These are phyloP conservation scores for Megalops atlanticus DNA, from an alignment of 2,113 vertebrate species.

Conservation along the genomic window DNA sequence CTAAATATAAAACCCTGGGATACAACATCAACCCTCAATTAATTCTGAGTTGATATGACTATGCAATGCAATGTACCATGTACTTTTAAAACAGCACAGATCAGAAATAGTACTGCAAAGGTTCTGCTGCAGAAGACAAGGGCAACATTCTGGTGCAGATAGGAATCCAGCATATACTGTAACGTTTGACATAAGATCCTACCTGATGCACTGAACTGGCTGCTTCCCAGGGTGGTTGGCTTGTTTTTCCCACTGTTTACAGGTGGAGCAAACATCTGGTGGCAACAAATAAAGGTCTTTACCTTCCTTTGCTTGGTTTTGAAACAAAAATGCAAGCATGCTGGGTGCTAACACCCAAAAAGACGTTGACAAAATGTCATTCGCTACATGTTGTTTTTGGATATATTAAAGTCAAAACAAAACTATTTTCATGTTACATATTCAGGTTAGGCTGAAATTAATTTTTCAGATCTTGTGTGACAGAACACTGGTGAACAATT, in stretches of 20 bases:
- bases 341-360: not conserved
- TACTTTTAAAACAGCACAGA: not conserved
- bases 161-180: slow-evolving; percentile 5
- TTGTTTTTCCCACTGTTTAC: slow-evolving; percentile 94
- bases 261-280: slow-evolving; percentile 98
- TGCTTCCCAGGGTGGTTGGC: slow-evolving; percentile 94
- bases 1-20: not conserved
- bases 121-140: not conserved
- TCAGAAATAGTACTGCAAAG: not conserved
- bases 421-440: too few species aligned
- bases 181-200: slow-evolving; percentile 60
- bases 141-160: not conserved
- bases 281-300: slow-evolving; percentile 27
- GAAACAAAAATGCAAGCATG: not conserved
- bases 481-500: too few species aligned
- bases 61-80: too few species aligned
- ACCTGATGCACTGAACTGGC: slow-evolving; percentile 96
- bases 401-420: too few species aligned
- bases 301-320: not conserved
- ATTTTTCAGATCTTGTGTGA: too few species aligned
- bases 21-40: not conserved
- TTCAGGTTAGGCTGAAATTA: too few species aligned
- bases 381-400: too few species aligned
- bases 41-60: not conserved
- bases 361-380: too few species aligned